Conservation (phyloP, 2,113 vertebrate genomes). For the Deroptyus accipitrinus region DNA sequence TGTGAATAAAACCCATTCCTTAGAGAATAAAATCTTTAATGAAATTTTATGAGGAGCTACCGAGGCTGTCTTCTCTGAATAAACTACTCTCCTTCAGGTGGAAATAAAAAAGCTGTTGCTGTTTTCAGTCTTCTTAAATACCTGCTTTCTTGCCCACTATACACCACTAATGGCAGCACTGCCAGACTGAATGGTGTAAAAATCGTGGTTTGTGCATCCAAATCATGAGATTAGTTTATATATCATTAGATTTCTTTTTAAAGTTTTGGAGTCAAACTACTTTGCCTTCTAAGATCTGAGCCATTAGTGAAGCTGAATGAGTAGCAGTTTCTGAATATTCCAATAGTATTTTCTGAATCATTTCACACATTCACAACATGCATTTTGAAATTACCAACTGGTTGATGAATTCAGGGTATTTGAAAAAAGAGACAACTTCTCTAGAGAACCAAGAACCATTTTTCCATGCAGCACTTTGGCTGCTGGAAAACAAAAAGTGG, state of each 20-base stretch:
- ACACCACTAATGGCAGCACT: background rate
- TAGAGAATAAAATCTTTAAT: background rate
- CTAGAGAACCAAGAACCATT: background rate
- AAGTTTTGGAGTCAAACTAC: constrained; percentile 2
- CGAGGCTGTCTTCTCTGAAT: background rate
- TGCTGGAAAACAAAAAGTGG: background rate
- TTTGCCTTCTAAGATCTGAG: background rate
- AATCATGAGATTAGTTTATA: background rate
- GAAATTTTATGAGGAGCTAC: background rate
- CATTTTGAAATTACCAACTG: background rate
- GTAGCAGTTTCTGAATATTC: constrained; percentile 28
- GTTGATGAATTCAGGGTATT: background rate
- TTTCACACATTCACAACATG: background rate
- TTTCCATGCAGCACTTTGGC: background rate
- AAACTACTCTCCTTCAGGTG: background rate
- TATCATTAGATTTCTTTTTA: background rate
- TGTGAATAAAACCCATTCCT: background rate
- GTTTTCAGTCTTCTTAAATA: background rate
- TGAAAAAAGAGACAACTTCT: constrained; percentile 20
- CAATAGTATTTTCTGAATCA: constrained; percentile 9
- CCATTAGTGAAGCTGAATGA: background rate
- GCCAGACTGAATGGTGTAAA: background rate
- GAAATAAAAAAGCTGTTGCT: background rate
- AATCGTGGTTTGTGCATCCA: background rate
- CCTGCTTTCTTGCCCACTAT: background rate